Evolutionary conservation across 2,888 invertebrate species (phyloP).

Genomic region (Lymantria monacha): DNA sequence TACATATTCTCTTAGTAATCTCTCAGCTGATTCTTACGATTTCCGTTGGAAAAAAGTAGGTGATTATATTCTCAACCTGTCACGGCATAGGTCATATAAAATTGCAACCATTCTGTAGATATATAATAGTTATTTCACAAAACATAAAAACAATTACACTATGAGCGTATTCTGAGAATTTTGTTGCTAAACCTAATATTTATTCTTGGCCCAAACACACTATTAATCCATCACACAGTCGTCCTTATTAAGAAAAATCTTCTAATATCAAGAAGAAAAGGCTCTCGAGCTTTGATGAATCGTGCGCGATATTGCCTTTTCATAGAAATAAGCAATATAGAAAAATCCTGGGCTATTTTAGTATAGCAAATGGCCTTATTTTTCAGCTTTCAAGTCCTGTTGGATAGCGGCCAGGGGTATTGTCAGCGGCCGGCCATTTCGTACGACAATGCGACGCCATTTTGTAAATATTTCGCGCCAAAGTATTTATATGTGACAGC

Average conservation of each 20-base stretch:
- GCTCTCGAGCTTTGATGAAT: constrained; percentile 1
- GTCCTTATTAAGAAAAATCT: not conserved
- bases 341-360: constrained; percentile 27
- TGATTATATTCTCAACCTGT: too few species aligned
- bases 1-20: too few species aligned
- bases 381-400: constrained; percentile 31
- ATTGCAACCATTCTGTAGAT: too few species aligned
- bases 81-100: too few species aligned
- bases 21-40: too few species aligned
- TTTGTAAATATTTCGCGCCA: constrained; percentile 34
- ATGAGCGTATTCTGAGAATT: too few species aligned
- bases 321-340: constrained; percentile 17
- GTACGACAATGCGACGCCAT: constrained; percentile 41
- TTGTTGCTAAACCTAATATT: too few species aligned
- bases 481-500: constrained; percentile 19
- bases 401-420: constrained; percentile 44
- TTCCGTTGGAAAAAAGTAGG: too few species aligned
- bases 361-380: constrained; percentile 38
- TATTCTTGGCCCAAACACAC: too few species aligned
- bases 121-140: too few species aligned
- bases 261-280: not conserved
- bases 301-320: constrained; percentile 8
- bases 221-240: not conserved
- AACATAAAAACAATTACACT: too few species aligned
- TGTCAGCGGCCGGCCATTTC: constrained; percentile 34